Percentiles rank a stretch among this genome's conserved stretches.
Evolutionary conservation across 2,797 vertebrate genomes (phyloP).

Genomic region (Rhodeus uyekii): DNA sequence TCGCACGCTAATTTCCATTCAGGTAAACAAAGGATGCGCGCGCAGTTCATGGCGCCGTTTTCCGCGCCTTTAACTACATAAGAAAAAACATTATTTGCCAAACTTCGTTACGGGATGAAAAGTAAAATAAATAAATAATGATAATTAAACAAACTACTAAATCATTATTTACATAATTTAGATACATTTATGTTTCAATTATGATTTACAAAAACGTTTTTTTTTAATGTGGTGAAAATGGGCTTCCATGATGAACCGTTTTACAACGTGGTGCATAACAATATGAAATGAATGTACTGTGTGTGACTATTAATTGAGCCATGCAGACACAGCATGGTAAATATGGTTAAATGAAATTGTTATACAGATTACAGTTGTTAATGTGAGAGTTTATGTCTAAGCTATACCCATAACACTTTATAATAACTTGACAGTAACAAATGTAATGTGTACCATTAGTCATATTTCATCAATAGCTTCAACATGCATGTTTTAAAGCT

Average conservation of each 20-base stretch:
- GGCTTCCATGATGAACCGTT: background rate
- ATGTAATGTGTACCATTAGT: background rate
- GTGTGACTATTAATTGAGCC: background rate
- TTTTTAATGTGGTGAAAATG: background rate
- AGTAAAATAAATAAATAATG: too few relatives aligned
- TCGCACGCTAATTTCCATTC: background rate
- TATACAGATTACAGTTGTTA: background rate
- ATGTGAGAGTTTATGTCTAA: background rate
- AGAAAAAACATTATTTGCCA: too few relatives aligned
- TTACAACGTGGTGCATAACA: background rate
- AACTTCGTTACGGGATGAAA: too few relatives aligned
- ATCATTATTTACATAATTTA: too few relatives aligned
- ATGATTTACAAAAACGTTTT: background rate
- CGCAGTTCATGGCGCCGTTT: background rate
- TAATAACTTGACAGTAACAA: background rate
- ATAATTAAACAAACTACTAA: too few relatives aligned
- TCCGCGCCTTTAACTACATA: too few relatives aligned
- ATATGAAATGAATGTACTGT: too few relatives aligned
- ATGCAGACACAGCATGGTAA: background rate
- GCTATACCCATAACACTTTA: background rate
- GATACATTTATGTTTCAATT: too few relatives aligned
- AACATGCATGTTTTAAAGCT: too few relatives aligned
- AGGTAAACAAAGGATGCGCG: background rate
- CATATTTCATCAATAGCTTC: background rate
- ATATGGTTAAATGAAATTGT: background rate